Evolutionary conservation across 2,888 invertebrate species (phyloP).

Genomic region (Dinocampus coccinellae): DNA sequence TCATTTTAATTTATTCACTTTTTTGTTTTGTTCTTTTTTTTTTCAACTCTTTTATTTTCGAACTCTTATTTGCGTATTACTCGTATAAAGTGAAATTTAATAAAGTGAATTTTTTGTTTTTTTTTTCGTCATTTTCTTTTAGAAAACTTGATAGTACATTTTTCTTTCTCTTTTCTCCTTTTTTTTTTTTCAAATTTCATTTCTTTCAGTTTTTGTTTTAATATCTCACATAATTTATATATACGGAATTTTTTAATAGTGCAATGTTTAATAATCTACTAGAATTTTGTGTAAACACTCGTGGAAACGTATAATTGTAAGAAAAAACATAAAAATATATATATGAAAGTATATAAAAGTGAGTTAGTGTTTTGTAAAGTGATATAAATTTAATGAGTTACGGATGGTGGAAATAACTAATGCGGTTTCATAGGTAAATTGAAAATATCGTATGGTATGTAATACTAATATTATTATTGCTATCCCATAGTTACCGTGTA

Average conservation of each 20-base stretch:
- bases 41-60: neutral
- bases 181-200: neutral
- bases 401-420: constrained; percentile 1
- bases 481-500: neutral
- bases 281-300: too few relatives aligned
- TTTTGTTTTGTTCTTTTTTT: neutral
- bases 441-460: constrained; percentile 10
- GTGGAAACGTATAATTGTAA: too few relatives aligned
- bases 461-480: neutral
- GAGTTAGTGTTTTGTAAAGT: neutral
- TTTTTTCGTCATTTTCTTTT: too few relatives aligned
- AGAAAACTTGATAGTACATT: neutral
- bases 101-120: neutral
- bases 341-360: too few relatives aligned
- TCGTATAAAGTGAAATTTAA: neutral
- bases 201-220: too few relatives aligned
- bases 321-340: too few relatives aligned
- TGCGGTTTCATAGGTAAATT: constrained; percentile 22
- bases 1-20: too few relatives aligned
- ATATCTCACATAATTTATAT: too few relatives aligned
- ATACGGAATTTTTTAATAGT: too few relatives aligned
- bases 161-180: neutral
- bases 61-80: too few relatives aligned
- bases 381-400: constrained; percentile 21
- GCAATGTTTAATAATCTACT: too few relatives aligned